Base-by-base conservation (phyloP, 2,888 invertebrate species). In the Digitonthophagus gazella region DNA sequence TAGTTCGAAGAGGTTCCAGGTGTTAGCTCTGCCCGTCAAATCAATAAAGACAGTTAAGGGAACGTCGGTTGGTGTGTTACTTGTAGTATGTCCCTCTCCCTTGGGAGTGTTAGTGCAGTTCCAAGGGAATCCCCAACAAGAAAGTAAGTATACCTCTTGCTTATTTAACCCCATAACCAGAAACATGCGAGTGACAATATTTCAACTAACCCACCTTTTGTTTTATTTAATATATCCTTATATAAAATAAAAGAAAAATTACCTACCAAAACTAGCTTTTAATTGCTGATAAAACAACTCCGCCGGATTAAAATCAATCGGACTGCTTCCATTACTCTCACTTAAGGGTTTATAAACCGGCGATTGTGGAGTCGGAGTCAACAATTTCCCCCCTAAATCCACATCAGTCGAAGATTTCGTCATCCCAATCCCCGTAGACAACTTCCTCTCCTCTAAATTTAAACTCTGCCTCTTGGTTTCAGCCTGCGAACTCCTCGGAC, bases 211-310 rank as follows among this genome's bases (percentile, higher is more conserved):
- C 14, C 68, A 20, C 15, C 16, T 66, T 55, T 58, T 66, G 61
- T 70, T 20, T 56, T n/a, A 14, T n/a, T n/a, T n/a, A n/a, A n/a
- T n/a, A n/a, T n/a, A n/a, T n/a, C n/a, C n/a, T n/a, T n/a, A n/a
- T n/a, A n/a, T n/a, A n/a, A n/a, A n/a, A n/a, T n/a, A n/a, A n/a
- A n/a, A n/a, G n/a, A n/a, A 55, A 63, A 15, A 61, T 19, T 4
- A 61, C 61, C 18, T n/a, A 61, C 61, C 61, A 61, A 61, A 61
- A 61, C 61, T 19, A 19, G 28, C 44, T 69, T 86, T 86, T 0
- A 86, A 72, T 72, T 85, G 85, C 57, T 85, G 84, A 68, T 86
- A 86, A 71, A 85, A 85, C 0, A 86, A 81, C 70, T 86, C 85
- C 0, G 85, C 84, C 66, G 82, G 84, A 72, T 71, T 80, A 74